phyloP scores from a whole-genome alignment of 2,113 vertebrate genomes.

The Oreamnos americanus region DNA sequence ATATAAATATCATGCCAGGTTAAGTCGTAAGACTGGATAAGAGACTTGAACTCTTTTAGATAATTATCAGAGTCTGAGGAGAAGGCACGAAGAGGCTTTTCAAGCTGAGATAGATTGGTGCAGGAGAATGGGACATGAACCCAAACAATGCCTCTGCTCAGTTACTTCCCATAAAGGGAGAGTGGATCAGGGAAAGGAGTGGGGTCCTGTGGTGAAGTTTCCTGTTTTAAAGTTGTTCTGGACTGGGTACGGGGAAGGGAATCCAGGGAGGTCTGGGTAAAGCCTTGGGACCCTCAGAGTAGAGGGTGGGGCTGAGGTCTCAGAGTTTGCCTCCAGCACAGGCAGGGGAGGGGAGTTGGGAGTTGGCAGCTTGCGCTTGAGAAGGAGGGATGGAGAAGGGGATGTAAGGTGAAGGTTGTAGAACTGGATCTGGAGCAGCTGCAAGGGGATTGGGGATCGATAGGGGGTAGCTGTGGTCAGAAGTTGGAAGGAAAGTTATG shows the following conservation, averaged over 20 bases:
- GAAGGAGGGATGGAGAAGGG: not conserved
- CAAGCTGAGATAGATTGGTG: not conserved
- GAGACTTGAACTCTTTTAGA: not conserved
- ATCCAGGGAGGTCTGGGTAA: not conserved
- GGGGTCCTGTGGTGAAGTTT: not conserved
- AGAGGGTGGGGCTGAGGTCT: not conserved
- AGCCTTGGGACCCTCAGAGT: not conserved
- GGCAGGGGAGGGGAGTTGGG: not conserved
- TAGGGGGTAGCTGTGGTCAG: not conserved
- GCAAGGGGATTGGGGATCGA: not conserved
- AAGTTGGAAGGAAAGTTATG: not conserved
- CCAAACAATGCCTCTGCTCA: not conserved
- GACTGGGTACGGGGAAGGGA: not conserved
- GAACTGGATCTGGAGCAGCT: not conserved
- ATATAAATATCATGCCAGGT: not conserved
- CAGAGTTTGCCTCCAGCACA: not conserved
- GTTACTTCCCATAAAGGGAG: not conserved
- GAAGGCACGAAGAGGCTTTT: accelerated
- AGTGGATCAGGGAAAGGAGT: not conserved
- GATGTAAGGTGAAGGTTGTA: not conserved
- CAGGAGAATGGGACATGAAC: not conserved
- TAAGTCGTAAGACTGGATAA: not conserved
- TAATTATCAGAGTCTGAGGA: not conserved
- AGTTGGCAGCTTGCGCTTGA: not conserved
- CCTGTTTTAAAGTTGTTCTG: not conserved